Percentiles rank a stretch among this genome's conserved stretches.
Conservation (phyloP, 1,140 invertebrate genomes). For the Papilio machaon region DNA sequence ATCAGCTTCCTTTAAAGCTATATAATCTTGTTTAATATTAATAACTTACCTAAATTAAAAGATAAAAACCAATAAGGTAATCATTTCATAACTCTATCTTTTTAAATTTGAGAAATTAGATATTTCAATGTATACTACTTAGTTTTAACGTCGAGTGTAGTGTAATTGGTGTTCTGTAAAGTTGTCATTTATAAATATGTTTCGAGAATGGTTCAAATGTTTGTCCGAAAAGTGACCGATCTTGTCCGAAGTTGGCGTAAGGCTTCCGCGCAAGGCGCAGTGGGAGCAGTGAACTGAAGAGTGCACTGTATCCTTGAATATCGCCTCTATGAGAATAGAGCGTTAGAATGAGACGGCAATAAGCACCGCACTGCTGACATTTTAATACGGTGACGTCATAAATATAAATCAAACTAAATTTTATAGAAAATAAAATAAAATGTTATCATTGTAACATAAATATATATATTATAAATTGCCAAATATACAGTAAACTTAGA, state of each 20-base stretch:
- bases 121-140: too few relatives aligned
- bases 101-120: too few relatives aligned
- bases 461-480: neutral
- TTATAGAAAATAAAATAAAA: neutral
- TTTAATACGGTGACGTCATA: slow-evolving; percentile 67
- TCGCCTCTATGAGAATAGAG: slow-evolving; percentile 63
- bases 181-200: slow-evolving; percentile 4
- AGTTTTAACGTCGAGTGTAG: too few relatives aligned
- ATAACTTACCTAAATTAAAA: too few relatives aligned
- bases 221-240: slow-evolving; percentile 32
- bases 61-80: neutral
- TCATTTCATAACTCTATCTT: neutral
- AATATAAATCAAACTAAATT: neutral
- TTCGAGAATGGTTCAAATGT: slow-evolving; percentile 17
- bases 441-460: neutral
- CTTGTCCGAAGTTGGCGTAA: slow-evolving; percentile 46
- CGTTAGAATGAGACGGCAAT: slow-evolving; percentile 57
- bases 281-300: slow-evolving; percentile 76
- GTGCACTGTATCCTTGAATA: slow-evolving; percentile 75
- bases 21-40: too few relatives aligned
- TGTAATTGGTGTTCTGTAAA: neutral
- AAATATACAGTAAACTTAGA: neutral
- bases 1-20: too few relatives aligned
- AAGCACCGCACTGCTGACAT: slow-evolving; percentile 58
- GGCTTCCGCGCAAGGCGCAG: slow-evolving; percentile 65